Percentiles rank a stretch among this genome's conserved stretches.
Conservation (phyloP, 2,797 vertebrate species). For the Acanthopagrus latus region DNA sequence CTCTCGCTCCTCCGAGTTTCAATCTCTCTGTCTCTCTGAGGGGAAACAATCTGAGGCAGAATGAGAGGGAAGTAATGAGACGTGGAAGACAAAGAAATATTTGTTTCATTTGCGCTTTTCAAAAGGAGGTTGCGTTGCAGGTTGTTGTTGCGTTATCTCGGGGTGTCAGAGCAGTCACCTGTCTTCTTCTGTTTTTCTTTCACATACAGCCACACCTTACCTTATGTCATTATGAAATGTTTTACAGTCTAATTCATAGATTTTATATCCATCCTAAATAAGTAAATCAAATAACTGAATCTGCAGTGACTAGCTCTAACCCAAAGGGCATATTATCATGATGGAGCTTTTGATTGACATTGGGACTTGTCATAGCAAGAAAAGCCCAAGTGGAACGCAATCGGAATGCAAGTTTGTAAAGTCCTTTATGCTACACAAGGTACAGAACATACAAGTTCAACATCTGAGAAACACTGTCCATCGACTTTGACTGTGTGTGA, state of each 20-base stretch:
- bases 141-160: background rate
- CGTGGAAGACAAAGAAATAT: conserved; percentile 37
- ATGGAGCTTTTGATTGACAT: conserved; percentile 7
- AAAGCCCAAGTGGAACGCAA: conserved; percentile 17
- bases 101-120: conserved; percentile 25
- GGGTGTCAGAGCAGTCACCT: conserved; percentile 5
- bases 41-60: conserved; percentile 22
- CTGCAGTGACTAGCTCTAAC: background rate
- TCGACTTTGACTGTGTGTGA: too few species aligned
- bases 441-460: too few species aligned
- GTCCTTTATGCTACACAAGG: too few species aligned
- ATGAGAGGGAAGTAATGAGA: conserved; percentile 27
- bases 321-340: conserved; percentile 9
- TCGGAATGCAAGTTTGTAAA: too few species aligned
- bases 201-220: background rate
- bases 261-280: background rate
- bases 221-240: background rate
- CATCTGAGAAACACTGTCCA: too few species aligned
- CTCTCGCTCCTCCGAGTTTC: conserved; percentile 20
- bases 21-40: conserved; percentile 18
- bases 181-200: conserved; percentile 8
- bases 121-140: conserved; percentile 1
- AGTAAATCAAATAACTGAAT: background rate
- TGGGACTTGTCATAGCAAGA: conserved; percentile 23
- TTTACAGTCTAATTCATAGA: background rate